Base-by-base conservation (phyloP, 2,888 invertebrate species). In the Pediacus dermestoides region DNA sequence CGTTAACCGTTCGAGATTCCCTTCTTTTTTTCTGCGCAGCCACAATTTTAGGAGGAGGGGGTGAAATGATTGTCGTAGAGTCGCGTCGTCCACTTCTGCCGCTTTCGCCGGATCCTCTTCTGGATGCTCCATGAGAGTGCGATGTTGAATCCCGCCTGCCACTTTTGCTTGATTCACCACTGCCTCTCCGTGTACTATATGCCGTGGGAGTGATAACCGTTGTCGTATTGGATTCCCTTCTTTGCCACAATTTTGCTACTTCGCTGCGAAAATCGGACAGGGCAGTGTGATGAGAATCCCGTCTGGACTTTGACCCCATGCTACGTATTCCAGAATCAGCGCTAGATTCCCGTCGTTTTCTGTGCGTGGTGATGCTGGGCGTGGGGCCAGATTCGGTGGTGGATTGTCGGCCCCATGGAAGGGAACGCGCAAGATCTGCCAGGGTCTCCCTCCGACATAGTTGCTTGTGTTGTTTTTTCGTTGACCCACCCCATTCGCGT, bases 301-400 rank as follows among this genome's bases (percentile, higher is more conserved):
- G 75, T 8, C 87, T 76, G 2, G 85, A 84, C 35, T 81, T 78
- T 63, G 81, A 80, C 14, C 85, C 84, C 47, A 68, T 67, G 49
- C 74, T 76, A 60, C 86, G 81, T 48, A 88, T 84, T 31, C 88
- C 88, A 0, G 88, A 86, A 67, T 90, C 90, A 28, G 88, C 89
- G 40, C 88, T 89, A 13, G 89, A 89, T 63, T 91, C 90, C 33
- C 90, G 77, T n/a, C 90, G 75, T 60, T 88, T 88, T 18, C 85
- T 74, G 36, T 45, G 46, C 14, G 71, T 70, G 22, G 64, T 54
- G 34, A 71, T 71, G 41, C 66, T 65, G 15, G 65, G 65, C 13
- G 63, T 62, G 9, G 65, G 63, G 16, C 67, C 65, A 23, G 68
- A 60, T 42, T 79, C 78, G 12, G 76, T 74, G 25, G 74, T 73